Base-by-base conservation (phyloP, 2,113 vertebrate species). In the Catharus minimus region DNA sequence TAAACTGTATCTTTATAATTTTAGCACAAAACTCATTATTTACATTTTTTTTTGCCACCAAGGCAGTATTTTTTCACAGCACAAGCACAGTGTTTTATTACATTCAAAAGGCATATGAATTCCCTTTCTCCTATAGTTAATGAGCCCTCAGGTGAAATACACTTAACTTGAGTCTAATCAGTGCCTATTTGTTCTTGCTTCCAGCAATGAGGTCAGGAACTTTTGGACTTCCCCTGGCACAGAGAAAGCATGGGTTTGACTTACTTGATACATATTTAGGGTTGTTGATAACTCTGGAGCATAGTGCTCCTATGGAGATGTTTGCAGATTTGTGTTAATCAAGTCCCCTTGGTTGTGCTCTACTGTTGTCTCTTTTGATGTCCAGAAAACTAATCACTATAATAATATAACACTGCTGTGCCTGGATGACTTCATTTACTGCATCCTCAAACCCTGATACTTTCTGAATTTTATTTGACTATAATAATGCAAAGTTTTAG, bases 131-230 rank as follows among this genome's bases (percentile, higher is more conserved):
- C 90, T 92, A 92, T 50, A 82, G 94, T 73, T 96, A 95, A 93
- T 93, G 93, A 95, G 95, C 93, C 90, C 95, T 94, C 93, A 93
- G 93, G 95, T 95, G 92, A 92, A 95, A 96, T 93, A 75, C 84
- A 66, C 43, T 92, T 90, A 95, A 90, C 92, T 89, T 82, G 83
- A 89, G 93, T 86, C 95, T 95, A 95, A 95, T 95, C 92, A 95
- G 92, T 93, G 90, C 90, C 93, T 93, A 94, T 95, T 95, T 95
- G 93, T 93, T 96, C 84, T 89, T 95, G 88, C 93, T 95, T 95
- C 95, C 73, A 92, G 93, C 95, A 93, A 94, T 49, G 92, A 95
- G 95, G 90, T 95, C 93, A 92, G 90, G 95, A 95, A 95, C 94
- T 95, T 95, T 82, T 88, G 93, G 95, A 92, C 95, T 93, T 89